Percentiles rank a stretch among this genome's conserved stretches.
Evolutionary conservation across 2,797 vertebrate species (phyloP).

Genomic region (Sciurus carolinensis): DNA sequence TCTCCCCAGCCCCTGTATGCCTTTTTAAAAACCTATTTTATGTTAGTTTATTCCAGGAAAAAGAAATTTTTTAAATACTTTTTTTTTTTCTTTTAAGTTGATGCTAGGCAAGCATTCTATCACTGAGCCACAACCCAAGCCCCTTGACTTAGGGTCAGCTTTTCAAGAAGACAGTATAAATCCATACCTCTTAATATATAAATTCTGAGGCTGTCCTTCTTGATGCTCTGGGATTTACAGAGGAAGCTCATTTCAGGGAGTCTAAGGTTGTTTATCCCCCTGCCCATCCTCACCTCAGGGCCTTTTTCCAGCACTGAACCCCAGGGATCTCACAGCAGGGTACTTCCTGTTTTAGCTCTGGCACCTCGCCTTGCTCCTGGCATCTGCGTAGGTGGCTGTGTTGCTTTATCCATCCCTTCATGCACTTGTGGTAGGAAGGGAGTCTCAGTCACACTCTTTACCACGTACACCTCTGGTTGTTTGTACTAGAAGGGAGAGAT

Average conservation of each 20-base stretch:
- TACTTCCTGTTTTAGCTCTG: background rate
- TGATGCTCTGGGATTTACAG: background rate
- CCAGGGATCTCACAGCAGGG: background rate
- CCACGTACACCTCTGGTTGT: background rate
- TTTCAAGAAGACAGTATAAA: background rate
- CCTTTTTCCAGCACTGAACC: background rate
- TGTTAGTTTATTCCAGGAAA: conserved; percentile 33
- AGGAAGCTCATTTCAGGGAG: background rate
- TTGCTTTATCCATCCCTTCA: background rate
- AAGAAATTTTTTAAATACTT: background rate
- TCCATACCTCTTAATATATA: background rate
- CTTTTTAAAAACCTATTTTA: background rate
- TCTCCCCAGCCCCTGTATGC: background rate
- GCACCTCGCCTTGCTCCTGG: background rate
- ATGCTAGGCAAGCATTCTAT: too few relatives aligned
- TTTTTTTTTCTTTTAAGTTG: too few relatives aligned
- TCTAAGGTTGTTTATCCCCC: background rate
- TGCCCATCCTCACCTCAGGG: background rate
- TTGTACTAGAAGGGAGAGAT: background rate
- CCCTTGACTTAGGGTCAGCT: background rate
- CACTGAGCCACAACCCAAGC: too few relatives aligned
- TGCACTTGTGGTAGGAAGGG: background rate
- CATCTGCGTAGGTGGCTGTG: background rate
- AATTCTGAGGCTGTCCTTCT: background rate
- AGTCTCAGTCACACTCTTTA: background rate